A percentile compares a stretch with the other conserved stretches of the same genome.
Evolutionary conservation across 1,140 invertebrate genomes (phyloP).

Genomic region (Trissolcus basalis): DNA sequence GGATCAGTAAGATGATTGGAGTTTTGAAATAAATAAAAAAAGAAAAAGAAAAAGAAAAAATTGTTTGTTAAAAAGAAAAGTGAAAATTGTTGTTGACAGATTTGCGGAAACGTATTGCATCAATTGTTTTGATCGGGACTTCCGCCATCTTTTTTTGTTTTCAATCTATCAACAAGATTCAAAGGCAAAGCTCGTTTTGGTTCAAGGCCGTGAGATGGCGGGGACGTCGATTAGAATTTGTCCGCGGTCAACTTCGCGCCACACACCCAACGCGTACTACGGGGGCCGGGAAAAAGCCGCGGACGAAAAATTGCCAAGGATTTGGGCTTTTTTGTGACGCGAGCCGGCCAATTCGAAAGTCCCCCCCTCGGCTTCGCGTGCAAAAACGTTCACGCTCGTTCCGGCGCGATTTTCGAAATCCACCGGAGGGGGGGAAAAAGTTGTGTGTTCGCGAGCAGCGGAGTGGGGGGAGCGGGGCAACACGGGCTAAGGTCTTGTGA

Average conservation of each 20-base stretch:
- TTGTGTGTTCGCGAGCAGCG: conserved; percentile 4
- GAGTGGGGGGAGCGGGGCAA: conserved; percentile 11
- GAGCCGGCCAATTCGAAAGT: background rate
- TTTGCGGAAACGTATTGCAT: background rate
- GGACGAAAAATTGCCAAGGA: background rate
- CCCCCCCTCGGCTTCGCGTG: background rate
- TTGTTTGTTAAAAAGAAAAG: no score
- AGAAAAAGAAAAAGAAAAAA: no score
- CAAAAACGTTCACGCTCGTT: background rate
- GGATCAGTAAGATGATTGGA: no score
- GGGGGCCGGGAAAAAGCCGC: background rate
- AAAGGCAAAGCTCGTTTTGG: background rate
- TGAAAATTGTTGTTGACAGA: no score
- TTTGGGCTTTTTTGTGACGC: background rate
- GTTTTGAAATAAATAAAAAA: no score
- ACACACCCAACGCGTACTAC: conserved; percentile 15
- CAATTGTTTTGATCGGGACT: background rate
- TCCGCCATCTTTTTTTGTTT: background rate
- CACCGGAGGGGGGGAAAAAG: conserved; percentile 2
- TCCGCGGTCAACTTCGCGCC: conserved; percentile 22
- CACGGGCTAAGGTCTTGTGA: conserved; percentile 9
- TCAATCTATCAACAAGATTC: no score
- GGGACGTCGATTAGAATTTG: background rate
- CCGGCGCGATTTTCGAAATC: conserved; percentile 5
- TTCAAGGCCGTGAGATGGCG: background rate